These are phyloP conservation scores for Anolis sagrei DNA, from an alignment of 2,113 vertebrate species.

Conservation along the genomic window DNA sequence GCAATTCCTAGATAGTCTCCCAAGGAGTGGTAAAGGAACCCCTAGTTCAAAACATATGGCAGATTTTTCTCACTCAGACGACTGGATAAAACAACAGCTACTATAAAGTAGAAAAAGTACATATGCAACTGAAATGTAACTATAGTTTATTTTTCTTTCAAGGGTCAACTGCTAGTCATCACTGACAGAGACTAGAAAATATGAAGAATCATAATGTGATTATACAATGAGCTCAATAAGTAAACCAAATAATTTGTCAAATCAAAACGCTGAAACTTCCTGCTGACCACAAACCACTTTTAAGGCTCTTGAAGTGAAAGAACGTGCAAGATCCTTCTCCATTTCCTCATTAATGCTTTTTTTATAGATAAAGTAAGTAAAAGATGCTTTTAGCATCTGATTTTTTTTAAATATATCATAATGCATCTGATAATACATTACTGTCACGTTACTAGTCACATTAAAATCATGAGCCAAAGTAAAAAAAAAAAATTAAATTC, in stretches of 20 bases:
- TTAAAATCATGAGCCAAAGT: background rate
- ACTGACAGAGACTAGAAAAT: background rate
- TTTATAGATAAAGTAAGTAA: too few relatives aligned
- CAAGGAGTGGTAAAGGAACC: background rate
- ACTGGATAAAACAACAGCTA: background rate
- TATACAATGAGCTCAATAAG: background rate
- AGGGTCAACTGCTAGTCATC: background rate
- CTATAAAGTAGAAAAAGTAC: background rate
- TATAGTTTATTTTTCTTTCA: background rate
- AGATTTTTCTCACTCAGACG: background rate
- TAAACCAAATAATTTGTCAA: background rate
- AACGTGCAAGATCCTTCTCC: background rate
- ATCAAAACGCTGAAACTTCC: background rate
- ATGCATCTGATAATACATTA: background rate
- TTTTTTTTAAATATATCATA: background rate
- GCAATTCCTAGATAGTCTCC: background rate
- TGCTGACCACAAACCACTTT: background rate
- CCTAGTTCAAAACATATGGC: background rate
- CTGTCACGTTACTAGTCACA: background rate
- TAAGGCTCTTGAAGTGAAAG: background rate
- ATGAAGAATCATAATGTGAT: background rate
- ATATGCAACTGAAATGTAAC: background rate
- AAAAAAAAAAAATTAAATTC: background rate
- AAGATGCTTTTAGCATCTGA: background rate
- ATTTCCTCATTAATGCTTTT: background rate